Conservation (phyloP, 2,888 invertebrate species). For the Unio delphinus region DNA sequence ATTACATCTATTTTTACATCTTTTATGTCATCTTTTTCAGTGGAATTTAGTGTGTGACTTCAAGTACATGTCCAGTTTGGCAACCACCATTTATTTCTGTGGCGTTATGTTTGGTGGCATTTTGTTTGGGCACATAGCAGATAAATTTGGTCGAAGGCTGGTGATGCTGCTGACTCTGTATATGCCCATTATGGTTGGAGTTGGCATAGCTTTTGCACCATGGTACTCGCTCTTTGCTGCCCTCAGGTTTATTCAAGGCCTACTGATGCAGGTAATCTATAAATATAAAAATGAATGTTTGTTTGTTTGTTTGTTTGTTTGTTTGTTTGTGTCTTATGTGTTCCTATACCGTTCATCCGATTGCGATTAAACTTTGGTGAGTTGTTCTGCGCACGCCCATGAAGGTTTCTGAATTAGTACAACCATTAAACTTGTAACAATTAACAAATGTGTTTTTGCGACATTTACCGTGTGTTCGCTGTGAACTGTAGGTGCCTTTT, state of each 20-base stretch:
- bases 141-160: constrained; percentile 60
- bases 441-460: no score
- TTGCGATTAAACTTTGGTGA: no score
- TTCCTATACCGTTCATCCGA: no score
- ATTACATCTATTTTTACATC: not conserved
- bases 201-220: constrained; percentile 49
- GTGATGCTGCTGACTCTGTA: constrained; percentile 53
- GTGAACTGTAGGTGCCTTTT: no score
- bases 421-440: no score
- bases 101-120: constrained; percentile 66
- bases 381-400: no score
- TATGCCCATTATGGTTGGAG: constrained; percentile 47
- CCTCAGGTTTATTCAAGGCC: constrained; percentile 57
- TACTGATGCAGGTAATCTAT: constrained; percentile 56
- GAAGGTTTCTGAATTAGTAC: no score
- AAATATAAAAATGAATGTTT: no score
- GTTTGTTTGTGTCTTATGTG: no score
- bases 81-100: constrained; percentile 65
- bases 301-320: no score
- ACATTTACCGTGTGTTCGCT: no score
- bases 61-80: constrained; percentile 44
- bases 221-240: constrained; percentile 50
- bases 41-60: constrained; percentile 60
- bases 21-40: constrained; percentile 36
- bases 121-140: constrained; percentile 61